Evolutionary conservation across 2,113 vertebrate species (phyloP).

Genomic region (Psammodynastes pulverulentus): DNA sequence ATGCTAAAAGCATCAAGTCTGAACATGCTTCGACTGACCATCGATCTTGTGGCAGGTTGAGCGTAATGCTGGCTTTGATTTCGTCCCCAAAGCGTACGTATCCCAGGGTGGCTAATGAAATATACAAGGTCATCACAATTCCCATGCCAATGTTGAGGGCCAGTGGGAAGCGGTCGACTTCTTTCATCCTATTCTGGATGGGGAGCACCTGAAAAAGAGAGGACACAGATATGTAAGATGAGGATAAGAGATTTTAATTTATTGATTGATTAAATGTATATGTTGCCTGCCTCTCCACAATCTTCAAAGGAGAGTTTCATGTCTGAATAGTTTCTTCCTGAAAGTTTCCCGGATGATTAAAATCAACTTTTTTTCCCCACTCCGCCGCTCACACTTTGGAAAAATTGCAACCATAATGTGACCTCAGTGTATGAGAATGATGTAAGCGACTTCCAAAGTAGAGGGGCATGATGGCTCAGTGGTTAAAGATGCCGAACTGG

Average conservation of each 20-base stretch:
- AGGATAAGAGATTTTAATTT: background rate
- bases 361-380: background rate
- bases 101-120: conserved; percentile 79
- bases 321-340: background rate
- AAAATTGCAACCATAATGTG: background rate
- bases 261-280: background rate
- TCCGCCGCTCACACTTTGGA: background rate
- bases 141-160: conserved; percentile 83
- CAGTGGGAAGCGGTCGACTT: conserved; percentile 72
- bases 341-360: background rate
- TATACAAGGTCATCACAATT: conserved; percentile 77
- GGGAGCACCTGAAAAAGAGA: conserved; percentile 77
- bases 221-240: background rate
- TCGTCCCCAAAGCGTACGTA: conserved; percentile 81
- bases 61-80: conserved; percentile 86
- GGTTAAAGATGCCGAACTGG: background rate
- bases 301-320: background rate
- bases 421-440: background rate
- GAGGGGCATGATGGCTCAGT: background rate
- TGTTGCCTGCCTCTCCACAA: background rate
- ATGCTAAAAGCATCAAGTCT: background rate
- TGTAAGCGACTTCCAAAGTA: background rate
- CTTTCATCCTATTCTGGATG: conserved; percentile 85
- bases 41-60: conserved; percentile 82
- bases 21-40: conserved; percentile 71